Base-by-base conservation (phyloP, 2,113 vertebrate genomes). In the Elephantulus edwardii region DNA sequence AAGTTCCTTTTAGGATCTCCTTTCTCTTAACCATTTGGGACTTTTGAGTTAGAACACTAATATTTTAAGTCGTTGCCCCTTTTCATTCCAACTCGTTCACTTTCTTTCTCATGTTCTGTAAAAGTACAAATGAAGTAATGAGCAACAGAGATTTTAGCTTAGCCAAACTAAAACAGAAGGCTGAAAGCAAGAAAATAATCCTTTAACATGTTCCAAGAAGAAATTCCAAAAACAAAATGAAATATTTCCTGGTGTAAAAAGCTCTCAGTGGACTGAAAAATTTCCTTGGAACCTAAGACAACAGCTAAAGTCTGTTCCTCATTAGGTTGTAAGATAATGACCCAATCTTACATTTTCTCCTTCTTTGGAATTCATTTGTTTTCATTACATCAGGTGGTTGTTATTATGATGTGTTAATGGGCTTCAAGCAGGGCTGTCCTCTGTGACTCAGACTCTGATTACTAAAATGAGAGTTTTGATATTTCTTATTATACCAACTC, bases 391-490 rank as follows among this genome's bases (percentile, higher is more conserved):
- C 80, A 97, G 96, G 93, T 96, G 95, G 95, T 88, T 96, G 93
- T 95, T 97, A 95, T 96, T 96, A 94, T 81, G 95, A 96, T 95
- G 96, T 95, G 96, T 95, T 97, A 97, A 97, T 95, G 90, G 93
- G 94, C 91, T 92, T 97, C 83, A 92, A 96, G 95, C 94, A 92
- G 95, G 70, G 96, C 30, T 92, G 60, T 94, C 74, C 83, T 95
- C 91, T 94, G 92, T 90, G 90, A 95, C 84, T 92, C 71, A 50
- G 3, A 20, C 33, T 89, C 92, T 96, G 56, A 96, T 96, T 93
- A 82, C 89, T 78, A 90, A 95, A 91, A 88, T 93, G 64, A 42
- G 60, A 77, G 72, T 94, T 96, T 93, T 93, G 78, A 75, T 91
- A 75, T 93, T 95, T 92, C 46, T 95, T 96, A 92, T 95, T 97